These are phyloP conservation scores for Neofelis nebulosa DNA, from an alignment of 2,113 vertebrate species.

Conservation along the genomic window DNA sequence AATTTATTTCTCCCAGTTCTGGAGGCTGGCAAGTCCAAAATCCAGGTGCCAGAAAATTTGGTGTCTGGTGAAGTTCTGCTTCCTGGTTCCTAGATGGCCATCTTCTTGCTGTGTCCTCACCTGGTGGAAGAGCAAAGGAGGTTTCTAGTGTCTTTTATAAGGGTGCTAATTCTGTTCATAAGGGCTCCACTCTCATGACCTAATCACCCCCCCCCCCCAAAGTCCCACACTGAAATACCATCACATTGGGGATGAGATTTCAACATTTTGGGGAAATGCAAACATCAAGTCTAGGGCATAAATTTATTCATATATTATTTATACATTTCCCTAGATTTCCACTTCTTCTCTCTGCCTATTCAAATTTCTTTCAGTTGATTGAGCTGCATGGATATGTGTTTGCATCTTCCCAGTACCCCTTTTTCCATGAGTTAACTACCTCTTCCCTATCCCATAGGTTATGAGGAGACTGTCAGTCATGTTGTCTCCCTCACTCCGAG, in stretches of 20 bases:
- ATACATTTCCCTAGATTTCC: background rate
- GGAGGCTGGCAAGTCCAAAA: background rate
- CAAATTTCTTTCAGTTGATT: conserved; percentile 1
- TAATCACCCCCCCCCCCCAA: background rate
- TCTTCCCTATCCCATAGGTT: background rate
- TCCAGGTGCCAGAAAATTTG: background rate
- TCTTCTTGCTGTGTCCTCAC: background rate
- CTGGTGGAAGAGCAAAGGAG: background rate
- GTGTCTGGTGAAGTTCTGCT: background rate
- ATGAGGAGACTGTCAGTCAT: background rate
- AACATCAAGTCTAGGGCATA: background rate
- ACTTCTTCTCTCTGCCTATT: background rate
- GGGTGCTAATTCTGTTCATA: background rate
- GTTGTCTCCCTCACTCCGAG: background rate
- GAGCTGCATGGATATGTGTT: background rate
- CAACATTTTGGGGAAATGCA: background rate
- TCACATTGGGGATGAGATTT: background rate
- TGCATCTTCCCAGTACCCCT: background rate
- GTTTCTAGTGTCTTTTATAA: background rate
- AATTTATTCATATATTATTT: background rate
- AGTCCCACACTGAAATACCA: background rate
- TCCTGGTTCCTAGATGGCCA: background rate
- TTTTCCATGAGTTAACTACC: background rate
- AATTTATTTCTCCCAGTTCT: background rate
- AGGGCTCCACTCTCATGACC: background rate